Conservation (phyloP, 2,797 vertebrate genomes). For the Poecilia velifera region DNA sequence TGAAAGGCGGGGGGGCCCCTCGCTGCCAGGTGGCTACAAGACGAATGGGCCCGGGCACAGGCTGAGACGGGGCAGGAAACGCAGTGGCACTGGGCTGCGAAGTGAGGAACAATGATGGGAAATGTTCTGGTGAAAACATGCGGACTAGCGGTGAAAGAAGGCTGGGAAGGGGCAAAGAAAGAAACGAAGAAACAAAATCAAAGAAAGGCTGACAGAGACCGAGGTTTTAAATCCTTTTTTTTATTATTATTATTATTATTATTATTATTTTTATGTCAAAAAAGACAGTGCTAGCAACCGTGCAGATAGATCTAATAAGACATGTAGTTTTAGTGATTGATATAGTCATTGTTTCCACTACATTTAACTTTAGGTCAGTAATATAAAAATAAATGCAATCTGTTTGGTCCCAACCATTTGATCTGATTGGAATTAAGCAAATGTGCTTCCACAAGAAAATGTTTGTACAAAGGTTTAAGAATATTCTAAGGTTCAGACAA, state of each 20-base stretch:
- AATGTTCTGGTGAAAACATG: conserved; percentile 71
- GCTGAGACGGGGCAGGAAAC: conserved; percentile 76
- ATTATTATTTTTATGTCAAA: not conserved
- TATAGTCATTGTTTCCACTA: not conserved
- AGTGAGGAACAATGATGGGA: conserved; percentile 77
- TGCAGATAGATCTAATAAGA: not conserved
- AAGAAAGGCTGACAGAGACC: conserved; percentile 16
- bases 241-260: not conserved
- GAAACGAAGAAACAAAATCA: conserved; percentile 19
- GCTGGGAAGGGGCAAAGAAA: conserved; percentile 36
- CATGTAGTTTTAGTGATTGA: not conserved
- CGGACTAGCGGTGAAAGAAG: conserved; percentile 59
- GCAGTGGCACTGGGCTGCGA: conserved; percentile 56
- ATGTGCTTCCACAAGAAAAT: not conserved
- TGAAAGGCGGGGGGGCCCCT: conserved; percentile 47
- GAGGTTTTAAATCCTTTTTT: not conserved
- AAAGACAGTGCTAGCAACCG: not conserved
- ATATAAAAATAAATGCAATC: not conserved
- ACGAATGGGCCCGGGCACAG: conserved; percentile 69
- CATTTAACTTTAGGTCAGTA: not conserved
- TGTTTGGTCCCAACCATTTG: not conserved
- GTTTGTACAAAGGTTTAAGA: not conserved
- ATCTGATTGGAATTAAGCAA: not conserved
- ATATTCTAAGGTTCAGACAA: not conserved
- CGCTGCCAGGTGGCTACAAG: conserved; percentile 70